These are phyloP conservation scores for Cottoperca gobio DNA, from an alignment of 2,797 vertebrate species.

Conservation along the genomic window DNA sequence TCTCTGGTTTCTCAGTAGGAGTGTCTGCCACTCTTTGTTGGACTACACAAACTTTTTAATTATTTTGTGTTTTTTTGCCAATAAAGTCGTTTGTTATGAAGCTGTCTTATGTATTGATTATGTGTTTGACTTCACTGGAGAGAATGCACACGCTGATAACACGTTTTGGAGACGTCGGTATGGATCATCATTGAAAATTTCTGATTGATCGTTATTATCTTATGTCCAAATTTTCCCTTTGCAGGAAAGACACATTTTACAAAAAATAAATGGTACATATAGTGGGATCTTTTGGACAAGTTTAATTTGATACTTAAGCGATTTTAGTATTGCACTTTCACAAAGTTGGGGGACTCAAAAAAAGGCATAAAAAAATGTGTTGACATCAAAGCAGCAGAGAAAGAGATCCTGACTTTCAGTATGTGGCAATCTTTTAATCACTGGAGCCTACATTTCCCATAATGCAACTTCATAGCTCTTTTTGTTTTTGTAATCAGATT, in stretches of 20 bases:
- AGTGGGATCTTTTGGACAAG: not conserved
- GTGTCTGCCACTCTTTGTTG: constrained; percentile 53
- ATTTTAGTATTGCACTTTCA: not conserved
- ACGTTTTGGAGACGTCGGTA: not conserved
- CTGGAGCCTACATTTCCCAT: not conserved
- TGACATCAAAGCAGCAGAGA: not conserved
- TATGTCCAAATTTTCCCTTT: not conserved
- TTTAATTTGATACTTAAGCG: not conserved
- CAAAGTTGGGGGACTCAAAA: not conserved
- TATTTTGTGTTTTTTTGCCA: constrained; percentile 52
- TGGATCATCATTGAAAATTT: constrained; percentile 1
- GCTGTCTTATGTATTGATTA: constrained; percentile 67
- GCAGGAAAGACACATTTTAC: not conserved
- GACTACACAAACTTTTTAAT: constrained; percentile 24
- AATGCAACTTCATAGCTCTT: not conserved
- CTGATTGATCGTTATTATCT: not conserved
- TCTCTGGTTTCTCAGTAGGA: constrained; percentile 75
- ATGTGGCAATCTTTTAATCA: too few relatives aligned
- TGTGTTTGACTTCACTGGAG: constrained; percentile 61
- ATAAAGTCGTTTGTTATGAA: constrained; percentile 76
- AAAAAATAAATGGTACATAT: too few relatives aligned
- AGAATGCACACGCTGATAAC: not conserved
- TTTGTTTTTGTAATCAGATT: not conserved
- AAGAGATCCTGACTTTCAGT: not conserved
- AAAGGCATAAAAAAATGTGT: not conserved